phyloP scores from a whole-genome alignment of 2,797 vertebrate species.

The Sebastes diploproa region DNA sequence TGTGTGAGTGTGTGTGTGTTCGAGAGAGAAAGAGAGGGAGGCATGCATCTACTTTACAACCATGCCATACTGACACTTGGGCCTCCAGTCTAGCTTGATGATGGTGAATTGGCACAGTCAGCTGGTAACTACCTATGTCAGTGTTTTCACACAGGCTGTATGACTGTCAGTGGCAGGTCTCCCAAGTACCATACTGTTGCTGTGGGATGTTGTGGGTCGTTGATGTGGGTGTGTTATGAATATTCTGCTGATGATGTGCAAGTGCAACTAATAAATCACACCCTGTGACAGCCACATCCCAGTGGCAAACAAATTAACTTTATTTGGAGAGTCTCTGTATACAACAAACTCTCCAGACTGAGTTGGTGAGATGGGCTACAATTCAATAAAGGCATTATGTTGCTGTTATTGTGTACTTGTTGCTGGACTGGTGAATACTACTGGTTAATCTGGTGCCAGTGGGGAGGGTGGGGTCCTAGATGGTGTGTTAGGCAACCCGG shows the following conservation, averaged over 20 bases:
- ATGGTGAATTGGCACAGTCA: neutral
- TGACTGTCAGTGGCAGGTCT: slow-evolving; percentile 13
- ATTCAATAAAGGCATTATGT: neutral
- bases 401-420: too few species aligned
- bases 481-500: neutral
- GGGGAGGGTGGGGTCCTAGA: neutral
- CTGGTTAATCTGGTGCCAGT: neutral
- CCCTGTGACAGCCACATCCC: slow-evolving; percentile 8
- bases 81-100: neutral
- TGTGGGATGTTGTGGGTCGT: slow-evolving; percentile 8
- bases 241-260: slow-evolving; percentile 43
- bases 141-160: neutral
- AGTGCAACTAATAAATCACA: slow-evolving; percentile 31
- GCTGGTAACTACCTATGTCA: neutral
- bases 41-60: neutral
- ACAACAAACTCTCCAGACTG: neutral
- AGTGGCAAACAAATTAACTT: slow-evolving; percentile 26
- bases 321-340: neutral
- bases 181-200: slow-evolving; percentile 2
- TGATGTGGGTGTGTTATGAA: slow-evolving; percentile 41
- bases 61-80: neutral
- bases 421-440: neutral
- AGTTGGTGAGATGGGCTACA: neutral
- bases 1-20: neutral
- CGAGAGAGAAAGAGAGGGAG: neutral